Evolutionary conservation across 2,888 invertebrate species (phyloP).

Genomic region (Troglohyphantes excavatus): DNA sequence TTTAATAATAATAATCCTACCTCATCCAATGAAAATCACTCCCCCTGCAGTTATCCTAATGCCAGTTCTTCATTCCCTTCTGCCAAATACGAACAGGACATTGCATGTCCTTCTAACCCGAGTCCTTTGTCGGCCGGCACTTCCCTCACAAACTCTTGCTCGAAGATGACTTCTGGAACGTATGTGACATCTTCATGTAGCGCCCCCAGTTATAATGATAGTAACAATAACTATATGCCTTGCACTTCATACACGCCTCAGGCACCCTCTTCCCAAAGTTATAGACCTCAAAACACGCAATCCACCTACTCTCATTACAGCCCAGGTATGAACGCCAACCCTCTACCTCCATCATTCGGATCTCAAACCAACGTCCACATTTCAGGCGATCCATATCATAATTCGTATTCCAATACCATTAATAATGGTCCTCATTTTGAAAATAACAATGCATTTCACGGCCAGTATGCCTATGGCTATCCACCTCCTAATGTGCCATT

Average conservation of each 20-base stretch:
- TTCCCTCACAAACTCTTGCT: conserved; percentile 18
- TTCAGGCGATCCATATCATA: conserved; percentile 26
- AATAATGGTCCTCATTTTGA: conserved; percentile 16
- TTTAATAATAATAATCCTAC: conserved; percentile 14
- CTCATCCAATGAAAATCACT: background rate
- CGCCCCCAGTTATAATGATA: conserved; percentile 29
- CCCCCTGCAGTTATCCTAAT: conserved; percentile 4
- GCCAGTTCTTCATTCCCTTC: background rate
- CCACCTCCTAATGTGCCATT: conserved; percentile 42
- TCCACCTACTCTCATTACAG: conserved; percentile 25
- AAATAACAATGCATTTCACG: conserved; percentile 21
- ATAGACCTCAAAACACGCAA: conserved; percentile 9
- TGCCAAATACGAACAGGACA: background rate
- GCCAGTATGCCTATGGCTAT: conserved; percentile 35
- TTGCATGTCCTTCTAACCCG: background rate
- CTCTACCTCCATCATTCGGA: conserved; percentile 4
- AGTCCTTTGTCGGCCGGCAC: background rate
- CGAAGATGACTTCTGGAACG: conserved; percentile 42
- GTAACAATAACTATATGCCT: conserved; percentile 43
- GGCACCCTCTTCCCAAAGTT: conserved; percentile 14
- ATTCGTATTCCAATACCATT: conserved; percentile 33
- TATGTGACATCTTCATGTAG: conserved; percentile 46
- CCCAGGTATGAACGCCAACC: conserved; percentile 28
- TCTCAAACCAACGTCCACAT: background rate
- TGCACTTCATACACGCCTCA: conserved; percentile 9